phyloP scores from a whole-genome alignment of 2,113 vertebrate species.

The Motacilla tschutschensis region DNA sequence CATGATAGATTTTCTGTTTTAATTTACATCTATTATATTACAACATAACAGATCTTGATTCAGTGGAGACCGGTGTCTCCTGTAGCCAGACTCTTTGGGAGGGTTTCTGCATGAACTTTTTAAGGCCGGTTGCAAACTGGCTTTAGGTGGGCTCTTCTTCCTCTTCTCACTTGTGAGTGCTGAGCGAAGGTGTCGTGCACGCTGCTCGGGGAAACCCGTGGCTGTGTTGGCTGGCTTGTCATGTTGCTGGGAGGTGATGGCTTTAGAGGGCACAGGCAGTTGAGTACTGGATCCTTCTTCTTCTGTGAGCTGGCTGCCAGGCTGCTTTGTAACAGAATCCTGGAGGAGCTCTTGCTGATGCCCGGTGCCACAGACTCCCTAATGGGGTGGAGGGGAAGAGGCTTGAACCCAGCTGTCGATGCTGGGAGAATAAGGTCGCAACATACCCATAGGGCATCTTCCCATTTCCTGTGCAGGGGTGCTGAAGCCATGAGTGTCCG shows the following conservation, averaged over 20 bases:
- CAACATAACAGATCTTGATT: conserved; percentile 76
- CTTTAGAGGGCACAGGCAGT: background rate
- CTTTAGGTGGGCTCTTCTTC: background rate
- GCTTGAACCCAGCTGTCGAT: background rate
- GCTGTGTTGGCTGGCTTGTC: background rate
- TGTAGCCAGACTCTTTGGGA: conserved; percentile 63
- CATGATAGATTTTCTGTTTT: conserved; percentile 97
- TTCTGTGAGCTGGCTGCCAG: background rate
- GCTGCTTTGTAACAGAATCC: background rate
- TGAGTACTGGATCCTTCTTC: background rate
- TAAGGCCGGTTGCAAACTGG: conserved; percentile 20
- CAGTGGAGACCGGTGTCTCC: conserved; percentile 67
- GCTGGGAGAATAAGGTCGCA: background rate
- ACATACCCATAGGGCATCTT: background rate
- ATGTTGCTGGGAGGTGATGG: background rate
- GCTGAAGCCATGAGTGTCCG: background rate
- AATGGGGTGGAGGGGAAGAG: background rate
- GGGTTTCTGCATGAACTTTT: conserved; percentile 58
- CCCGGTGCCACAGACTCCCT: background rate
- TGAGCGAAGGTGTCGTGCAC: background rate
- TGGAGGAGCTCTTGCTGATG: background rate
- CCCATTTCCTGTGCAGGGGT: background rate
- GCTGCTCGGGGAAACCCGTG: background rate
- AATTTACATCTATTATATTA: conserved; percentile 96
- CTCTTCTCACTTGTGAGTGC: background rate